These are phyloP conservation scores for Syrrhaptes paradoxus DNA, from an alignment of 2,113 vertebrate genomes.

Conservation along the genomic window DNA sequence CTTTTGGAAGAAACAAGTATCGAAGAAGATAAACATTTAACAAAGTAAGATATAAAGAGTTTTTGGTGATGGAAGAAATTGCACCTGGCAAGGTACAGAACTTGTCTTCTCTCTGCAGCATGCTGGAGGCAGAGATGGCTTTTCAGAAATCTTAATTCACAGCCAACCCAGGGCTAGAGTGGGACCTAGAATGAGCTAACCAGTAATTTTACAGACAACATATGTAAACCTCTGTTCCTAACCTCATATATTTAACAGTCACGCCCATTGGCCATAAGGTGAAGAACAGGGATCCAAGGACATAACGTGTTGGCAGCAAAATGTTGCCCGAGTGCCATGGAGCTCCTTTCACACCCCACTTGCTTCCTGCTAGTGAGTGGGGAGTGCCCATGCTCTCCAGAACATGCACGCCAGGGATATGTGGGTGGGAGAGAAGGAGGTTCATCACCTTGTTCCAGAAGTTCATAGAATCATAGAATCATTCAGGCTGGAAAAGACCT, in stretches of 20 bases:
- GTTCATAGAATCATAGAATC: too few relatives aligned
- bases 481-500: too few relatives aligned
- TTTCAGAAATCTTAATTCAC: neutral
- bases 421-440: neutral
- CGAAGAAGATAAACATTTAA: neutral
- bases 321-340: rapidly evolving
- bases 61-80: neutral
- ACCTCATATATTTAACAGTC: neutral
- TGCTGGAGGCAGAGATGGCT: neutral
- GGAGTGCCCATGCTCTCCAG: neutral
- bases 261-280: rapidly evolving
- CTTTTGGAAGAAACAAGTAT: neutral
- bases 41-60: neutral
- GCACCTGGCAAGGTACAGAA: neutral
- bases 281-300: neutral
- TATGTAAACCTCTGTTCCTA: neutral
- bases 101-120: neutral
- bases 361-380: neutral
- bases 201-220: neutral
- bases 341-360: neutral
- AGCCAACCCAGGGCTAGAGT: neutral
- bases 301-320: neutral
- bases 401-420: rapidly evolving
- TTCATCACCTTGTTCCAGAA: neutral
- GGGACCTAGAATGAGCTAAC: neutral